phyloP scores from a whole-genome alignment of 2,113 vertebrate genomes.

The Glareola pratincola region DNA sequence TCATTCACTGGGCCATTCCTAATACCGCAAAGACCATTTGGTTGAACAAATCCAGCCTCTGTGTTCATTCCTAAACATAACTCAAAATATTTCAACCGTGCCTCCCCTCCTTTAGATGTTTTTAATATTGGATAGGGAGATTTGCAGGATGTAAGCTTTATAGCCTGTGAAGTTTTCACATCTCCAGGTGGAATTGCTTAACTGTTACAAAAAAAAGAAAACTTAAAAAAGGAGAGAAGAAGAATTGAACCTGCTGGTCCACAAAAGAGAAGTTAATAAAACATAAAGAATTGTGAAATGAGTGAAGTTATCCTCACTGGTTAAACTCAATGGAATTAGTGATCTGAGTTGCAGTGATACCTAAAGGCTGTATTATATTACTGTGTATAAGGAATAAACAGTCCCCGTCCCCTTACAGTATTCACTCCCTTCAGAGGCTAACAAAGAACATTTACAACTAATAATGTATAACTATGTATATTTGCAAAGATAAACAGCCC shows the following conservation, averaged over 20 bases:
- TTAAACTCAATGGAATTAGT: neutral
- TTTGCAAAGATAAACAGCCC: neutral
- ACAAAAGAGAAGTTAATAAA: slow-evolving; percentile 11
- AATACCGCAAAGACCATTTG: neutral
- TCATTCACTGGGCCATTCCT: neutral
- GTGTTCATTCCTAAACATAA: slow-evolving; percentile 11
- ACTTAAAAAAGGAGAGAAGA: neutral
- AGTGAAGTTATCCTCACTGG: neutral
- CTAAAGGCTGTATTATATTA: neutral
- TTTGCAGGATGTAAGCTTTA: slow-evolving; percentile 55
- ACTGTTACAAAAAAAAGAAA: neutral
- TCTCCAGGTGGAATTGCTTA: slow-evolving; percentile 58
- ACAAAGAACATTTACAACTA: neutral
- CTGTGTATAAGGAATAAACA: neutral
- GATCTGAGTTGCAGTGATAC: neutral
- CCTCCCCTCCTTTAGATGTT: slow-evolving; percentile 30
- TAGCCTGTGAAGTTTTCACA: slow-evolving; percentile 53
- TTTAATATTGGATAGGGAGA: slow-evolving; percentile 39
- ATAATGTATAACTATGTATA: neutral
- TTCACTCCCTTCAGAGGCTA: neutral
- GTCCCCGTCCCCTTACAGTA: neutral
- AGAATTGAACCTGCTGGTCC: neutral
- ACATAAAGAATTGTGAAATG: neutral
- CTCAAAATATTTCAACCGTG: neutral
- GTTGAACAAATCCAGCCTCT: neutral